These are phyloP conservation scores for Blastobasis adustella DNA, from an alignment of 2,888 invertebrate genomes.

Conservation along the genomic window DNA sequence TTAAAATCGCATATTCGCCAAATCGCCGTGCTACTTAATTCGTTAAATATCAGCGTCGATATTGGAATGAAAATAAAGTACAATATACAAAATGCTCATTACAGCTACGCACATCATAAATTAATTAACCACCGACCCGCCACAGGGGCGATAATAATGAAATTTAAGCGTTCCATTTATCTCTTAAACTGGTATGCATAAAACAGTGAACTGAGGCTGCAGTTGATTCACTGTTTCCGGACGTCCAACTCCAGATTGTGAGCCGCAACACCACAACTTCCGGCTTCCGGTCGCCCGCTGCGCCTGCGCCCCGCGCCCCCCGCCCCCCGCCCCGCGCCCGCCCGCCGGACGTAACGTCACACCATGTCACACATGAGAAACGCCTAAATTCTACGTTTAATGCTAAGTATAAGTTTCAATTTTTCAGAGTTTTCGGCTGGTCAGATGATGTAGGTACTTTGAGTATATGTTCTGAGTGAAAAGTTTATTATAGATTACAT, in stretches of 20 bases:
- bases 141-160: slow-evolving; percentile 19
- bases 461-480: too few relatives aligned
- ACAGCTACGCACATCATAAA: too few relatives aligned
- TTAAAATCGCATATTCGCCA: too few relatives aligned
- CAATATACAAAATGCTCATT: too few relatives aligned
- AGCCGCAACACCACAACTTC: slow-evolving; percentile 68
- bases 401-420: too few relatives aligned
- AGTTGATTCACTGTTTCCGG: slow-evolving; percentile 72
- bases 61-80: too few relatives aligned
- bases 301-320: slow-evolving; percentile 57
- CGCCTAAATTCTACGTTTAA: too few relatives aligned
- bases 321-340: slow-evolving; percentile 51
- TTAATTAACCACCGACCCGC: not conserved
- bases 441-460: too few relatives aligned
- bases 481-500: too few relatives aligned
- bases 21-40: too few relatives aligned
- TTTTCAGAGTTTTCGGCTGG: too few relatives aligned
- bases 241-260: slow-evolving; percentile 70
- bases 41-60: too few relatives aligned
- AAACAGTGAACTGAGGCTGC: slow-evolving; percentile 56
- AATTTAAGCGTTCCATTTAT: slow-evolving; percentile 52
- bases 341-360: slow-evolving; percentile 46
- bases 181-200: slow-evolving; percentile 57
- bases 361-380: slow-evolving; percentile 27
- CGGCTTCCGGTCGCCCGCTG: slow-evolving; percentile 61